phyloP scores from a whole-genome alignment of 2,888 invertebrate genomes.

The Latheticus oryzae region DNA sequence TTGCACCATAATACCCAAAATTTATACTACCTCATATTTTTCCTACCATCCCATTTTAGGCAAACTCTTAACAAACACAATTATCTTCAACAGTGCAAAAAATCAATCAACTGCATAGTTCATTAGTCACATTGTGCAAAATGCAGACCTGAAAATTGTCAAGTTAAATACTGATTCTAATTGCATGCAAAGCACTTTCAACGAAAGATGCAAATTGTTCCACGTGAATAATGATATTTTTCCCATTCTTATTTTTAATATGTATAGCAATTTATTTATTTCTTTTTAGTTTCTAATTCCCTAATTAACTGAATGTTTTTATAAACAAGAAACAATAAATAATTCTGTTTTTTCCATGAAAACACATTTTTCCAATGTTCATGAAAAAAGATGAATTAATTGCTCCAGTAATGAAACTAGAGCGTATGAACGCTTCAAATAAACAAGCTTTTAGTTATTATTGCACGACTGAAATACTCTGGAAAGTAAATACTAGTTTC shows the following conservation, averaged over 20 bases:
- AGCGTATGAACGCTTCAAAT: too few species aligned
- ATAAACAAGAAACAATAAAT: too few species aligned
- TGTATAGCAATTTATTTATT: too few species aligned
- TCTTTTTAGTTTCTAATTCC: too few species aligned
- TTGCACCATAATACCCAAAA: constrained; percentile 13
- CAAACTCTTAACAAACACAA: constrained; percentile 16
- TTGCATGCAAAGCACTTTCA: constrained; percentile 20
- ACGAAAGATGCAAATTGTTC: constrained; percentile 21
- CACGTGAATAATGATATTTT: constrained; percentile 10
- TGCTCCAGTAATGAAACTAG: neutral
- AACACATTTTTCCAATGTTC: constrained; percentile 1
- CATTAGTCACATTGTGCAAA: constrained; percentile 34
- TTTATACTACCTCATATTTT: constrained; percentile 9
- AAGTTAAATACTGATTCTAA: constrained; percentile 29
- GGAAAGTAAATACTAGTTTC: too few species aligned
- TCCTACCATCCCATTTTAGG: constrained; percentile 9
- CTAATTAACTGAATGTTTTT: too few species aligned
- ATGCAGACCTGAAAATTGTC: constrained; percentile 23
- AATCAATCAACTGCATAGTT: constrained; percentile 29
- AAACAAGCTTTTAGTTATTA: neutral
- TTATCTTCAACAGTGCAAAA: constrained; percentile 18
- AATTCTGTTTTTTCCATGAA: too few species aligned
- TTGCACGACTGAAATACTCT: too few species aligned
- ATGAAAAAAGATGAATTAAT: constrained; percentile 4
- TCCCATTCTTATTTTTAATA: constrained; percentile 13